Base-by-base conservation (phyloP, 2,888 invertebrate species). In the Polia nebulosa region DNA sequence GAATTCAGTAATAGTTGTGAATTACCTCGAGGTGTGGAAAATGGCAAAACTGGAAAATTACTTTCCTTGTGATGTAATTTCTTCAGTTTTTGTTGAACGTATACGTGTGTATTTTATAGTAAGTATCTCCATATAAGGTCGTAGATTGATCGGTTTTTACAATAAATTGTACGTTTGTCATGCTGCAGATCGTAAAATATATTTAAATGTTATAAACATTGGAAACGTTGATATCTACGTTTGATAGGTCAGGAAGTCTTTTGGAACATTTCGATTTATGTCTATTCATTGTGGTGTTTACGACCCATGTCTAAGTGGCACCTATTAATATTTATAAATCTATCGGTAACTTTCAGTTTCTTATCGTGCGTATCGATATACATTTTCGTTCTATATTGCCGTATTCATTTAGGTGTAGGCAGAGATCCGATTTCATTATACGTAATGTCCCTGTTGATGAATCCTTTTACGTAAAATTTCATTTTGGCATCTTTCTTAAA, bases 21-120 rank as follows among this genome's bases (percentile, higher is more conserved):
- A 90, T 91, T 89, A 86, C 87, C 80, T 69, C 83, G 81, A 89
- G 80, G 86, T 90, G 90, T 91, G 91, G 90, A 90, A 92, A 90
- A 88, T 75, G 47, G 70, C 62, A 76, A 72, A 69, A 58, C 5
- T 49, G 62, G 61, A 65, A 74, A 82, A 80, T 80, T 45, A 27
- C 59, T 68, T 75, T 75, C 59, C 69, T 63, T 47, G 39, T 36
- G 60, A 20, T 47, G 53, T 69, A 51, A 77, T 69, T 62, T 72
- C 45, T 53, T 60, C 51, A 44, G 47, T 62, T 65, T 66, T 61
- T 60, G 27, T 34, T 51, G 34, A 44, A 39, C 25, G 32, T 61
- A 49, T 58, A 67, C 39, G 49, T 39, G 66, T 39, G 13, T 53
- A 20, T 58, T 66, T 59, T 61, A 80, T 72, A 53, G 41, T 44